Base-by-base conservation (phyloP, 2,113 vertebrate genomes). In the Turdus rufiventris region DNA sequence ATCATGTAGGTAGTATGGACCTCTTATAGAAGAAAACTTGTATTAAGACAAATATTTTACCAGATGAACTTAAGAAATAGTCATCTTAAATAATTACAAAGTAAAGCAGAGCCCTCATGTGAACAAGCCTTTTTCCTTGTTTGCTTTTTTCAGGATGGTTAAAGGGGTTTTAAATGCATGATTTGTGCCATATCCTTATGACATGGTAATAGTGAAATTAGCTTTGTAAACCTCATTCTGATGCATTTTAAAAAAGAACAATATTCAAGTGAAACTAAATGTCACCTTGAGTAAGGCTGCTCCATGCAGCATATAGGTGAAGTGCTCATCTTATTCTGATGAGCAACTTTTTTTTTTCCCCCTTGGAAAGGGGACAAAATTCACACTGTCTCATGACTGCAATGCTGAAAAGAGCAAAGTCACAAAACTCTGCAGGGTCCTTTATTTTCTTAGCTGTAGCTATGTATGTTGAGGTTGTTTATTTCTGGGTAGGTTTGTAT, bases 261-360 rank as follows among this genome's bases (percentile, higher is more conserved):
- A 60, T 24, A 81, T 38, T 87, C 9, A 70, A 70, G 15, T 43
- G 36, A 80, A 95, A 60, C 18, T 15, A 88, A 83, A 65, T 80
- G 93, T 96, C 90, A 97, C 94, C 93, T 96, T 97, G 85, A 38
- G 42, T 43, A 63, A 93, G 43, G 29, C 54, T 94, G 71, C 67
- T 96, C 54, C 66, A 3, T 94, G 89, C 89, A 90, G 95, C 73
- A 91, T 82, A 45, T 57, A 87, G 94, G 88, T 65, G 87, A 93
- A 91, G 85, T 33, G n/a, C 74, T 95, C 89, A 34, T 92, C 90
- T 82, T 78, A 56, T 88, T 88, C 81, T 92, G 57, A 78, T 33
- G 88, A 82, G 45, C 48, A 91, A 33, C 51, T 6, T 63, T 33
- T 56, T 60, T 31, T 57, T 43, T n/a, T 12, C 50, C 28, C 28